Base-by-base conservation (phyloP, 2,888 invertebrate species). In the Platerodrilus igneus region DNA sequence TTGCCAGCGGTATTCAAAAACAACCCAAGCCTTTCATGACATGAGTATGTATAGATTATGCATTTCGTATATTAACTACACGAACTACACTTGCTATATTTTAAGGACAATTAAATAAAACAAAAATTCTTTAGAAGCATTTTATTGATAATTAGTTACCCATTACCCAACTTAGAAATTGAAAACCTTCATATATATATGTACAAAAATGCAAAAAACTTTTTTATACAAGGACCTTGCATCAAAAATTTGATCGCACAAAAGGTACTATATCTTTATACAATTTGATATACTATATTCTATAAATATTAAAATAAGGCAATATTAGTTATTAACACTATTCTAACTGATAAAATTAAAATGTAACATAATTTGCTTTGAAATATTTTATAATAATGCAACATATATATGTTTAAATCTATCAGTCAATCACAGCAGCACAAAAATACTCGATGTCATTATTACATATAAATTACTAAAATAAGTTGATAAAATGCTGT, bases 91-190 rank as follows among this genome's bases (percentile, higher is more conserved):
- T n/a, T n/a, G n/a, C n/a, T n/a, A n/a, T n/a, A n/a, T n/a, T n/a
- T n/a, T n/a, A n/a, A n/a, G n/a, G n/a, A n/a, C n/a, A n/a, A n/a
- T n/a, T n/a, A n/a, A n/a, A n/a, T n/a, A n/a, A n/a, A n/a, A n/a
- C n/a, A n/a, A n/a, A n/a, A n/a, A n/a, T n/a, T n/a, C n/a, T n/a
- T n/a, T n/a, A n/a, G n/a, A n/a, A n/a, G n/a, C n/a, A n/a, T n/a
- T n/a, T n/a, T n/a, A n/a, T n/a, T n/a, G n/a, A n/a, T n/a, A n/a
- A n/a, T n/a, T 41, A 38, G 15, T 33, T 33, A 48, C 51, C 53
- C 51, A 43, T 51, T 51, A 50, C 53, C 53, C 51, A 51, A 47
- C 49, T 48, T 48, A 53, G 45, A 47, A 47, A 47, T 45, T n/a
- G n/a, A n/a, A n/a, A n/a, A n/a, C 41, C 43, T 47, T 47, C 47